Percentiles rank a stretch among this genome's conserved stretches.
These are phyloP conservation scores for Pseudococcus viburni DNA, from an alignment of 2,888 invertebrate genomes.

Conservation along the genomic window DNA sequence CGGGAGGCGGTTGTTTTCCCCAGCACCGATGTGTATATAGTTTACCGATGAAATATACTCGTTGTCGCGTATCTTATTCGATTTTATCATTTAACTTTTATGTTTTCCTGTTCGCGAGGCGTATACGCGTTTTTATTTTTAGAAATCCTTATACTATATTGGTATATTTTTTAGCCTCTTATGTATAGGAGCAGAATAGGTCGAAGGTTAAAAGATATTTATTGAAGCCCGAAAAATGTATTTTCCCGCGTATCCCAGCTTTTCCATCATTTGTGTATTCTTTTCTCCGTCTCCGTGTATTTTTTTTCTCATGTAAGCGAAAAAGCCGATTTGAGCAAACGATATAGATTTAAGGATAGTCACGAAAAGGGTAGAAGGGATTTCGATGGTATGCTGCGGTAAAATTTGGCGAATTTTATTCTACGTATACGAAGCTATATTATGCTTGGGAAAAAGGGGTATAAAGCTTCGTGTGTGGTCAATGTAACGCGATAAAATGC, in stretches of 20 bases:
- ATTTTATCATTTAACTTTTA: conserved; percentile 52
- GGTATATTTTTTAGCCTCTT: conserved; percentile 32
- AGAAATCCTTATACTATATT: conserved; percentile 7
- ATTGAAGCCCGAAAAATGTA: conserved; percentile 40
- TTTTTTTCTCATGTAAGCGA: not conserved
- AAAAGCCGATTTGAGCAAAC: conserved; percentile 30
- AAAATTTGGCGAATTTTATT: conserved; percentile 1
- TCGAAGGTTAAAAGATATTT: conserved; percentile 42
- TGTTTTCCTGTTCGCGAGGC: conserved; percentile 40
- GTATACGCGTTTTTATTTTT: not conserved
- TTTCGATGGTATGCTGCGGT: not conserved
- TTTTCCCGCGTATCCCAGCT: conserved; percentile 15
- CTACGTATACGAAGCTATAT: not conserved
- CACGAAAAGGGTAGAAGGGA: not conserved
- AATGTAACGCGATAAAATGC: not conserved
- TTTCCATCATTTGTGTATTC: not conserved
- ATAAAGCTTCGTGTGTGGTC: not conserved
- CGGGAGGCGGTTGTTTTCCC: not conserved
- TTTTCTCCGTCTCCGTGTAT: not conserved
- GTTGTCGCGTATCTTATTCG: conserved; percentile 47
- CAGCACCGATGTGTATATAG: not conserved
- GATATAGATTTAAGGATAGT: not conserved
- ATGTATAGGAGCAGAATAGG: not conserved
- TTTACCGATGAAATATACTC: conserved; percentile 25
- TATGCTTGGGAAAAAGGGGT: not conserved